Conservation (phyloP, 2,888 invertebrate species). For the Drosophila atripex region DNA sequence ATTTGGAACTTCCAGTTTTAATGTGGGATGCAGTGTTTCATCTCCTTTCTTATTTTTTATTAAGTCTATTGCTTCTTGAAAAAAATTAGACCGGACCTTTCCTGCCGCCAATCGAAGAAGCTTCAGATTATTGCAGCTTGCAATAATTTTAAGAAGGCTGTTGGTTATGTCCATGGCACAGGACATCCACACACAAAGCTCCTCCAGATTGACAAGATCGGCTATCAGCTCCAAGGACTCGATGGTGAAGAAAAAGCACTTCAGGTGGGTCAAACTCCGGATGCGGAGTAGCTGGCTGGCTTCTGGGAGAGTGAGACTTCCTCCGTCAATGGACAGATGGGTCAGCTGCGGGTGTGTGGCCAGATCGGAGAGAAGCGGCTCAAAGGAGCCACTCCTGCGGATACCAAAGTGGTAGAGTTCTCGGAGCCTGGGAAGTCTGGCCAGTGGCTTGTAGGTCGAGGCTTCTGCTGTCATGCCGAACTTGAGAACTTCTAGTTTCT, state of each 20-base stretch:
- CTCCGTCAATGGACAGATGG: slow-evolving; percentile 59
- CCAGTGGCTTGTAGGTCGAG: slow-evolving; percentile 40
- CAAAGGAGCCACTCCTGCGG: slow-evolving; percentile 55
- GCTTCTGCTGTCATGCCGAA: slow-evolving; percentile 56
- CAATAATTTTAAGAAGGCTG: slow-evolving; percentile 45
- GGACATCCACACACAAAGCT: slow-evolving; percentile 63
- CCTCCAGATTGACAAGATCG: slow-evolving; percentile 37
- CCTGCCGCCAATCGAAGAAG: slow-evolving; percentile 51
- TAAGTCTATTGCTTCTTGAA: slow-evolving; percentile 38
- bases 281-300: slow-evolving; percentile 48
- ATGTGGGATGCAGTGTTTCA: slow-evolving; percentile 4
- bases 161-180: slow-evolving; percentile 50
- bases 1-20: slow-evolving; percentile 47
- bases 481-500: slow-evolving; percentile 45
- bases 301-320: slow-evolving; percentile 50
- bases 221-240: slow-evolving; percentile 50
- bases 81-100: slow-evolving; percentile 24
- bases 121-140: slow-evolving; percentile 41
- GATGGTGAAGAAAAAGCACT: slow-evolving; percentile 56
- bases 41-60: slow-evolving; percentile 5
- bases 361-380: slow-evolving; percentile 45
- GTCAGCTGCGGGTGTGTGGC: slow-evolving; percentile 39
- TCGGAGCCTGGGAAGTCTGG: slow-evolving; percentile 48
- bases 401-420: slow-evolving; percentile 51
- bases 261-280: slow-evolving; percentile 42